phyloP scores from a whole-genome alignment of 2,888 invertebrate genomes.

The Alloplasta piceator region DNA sequence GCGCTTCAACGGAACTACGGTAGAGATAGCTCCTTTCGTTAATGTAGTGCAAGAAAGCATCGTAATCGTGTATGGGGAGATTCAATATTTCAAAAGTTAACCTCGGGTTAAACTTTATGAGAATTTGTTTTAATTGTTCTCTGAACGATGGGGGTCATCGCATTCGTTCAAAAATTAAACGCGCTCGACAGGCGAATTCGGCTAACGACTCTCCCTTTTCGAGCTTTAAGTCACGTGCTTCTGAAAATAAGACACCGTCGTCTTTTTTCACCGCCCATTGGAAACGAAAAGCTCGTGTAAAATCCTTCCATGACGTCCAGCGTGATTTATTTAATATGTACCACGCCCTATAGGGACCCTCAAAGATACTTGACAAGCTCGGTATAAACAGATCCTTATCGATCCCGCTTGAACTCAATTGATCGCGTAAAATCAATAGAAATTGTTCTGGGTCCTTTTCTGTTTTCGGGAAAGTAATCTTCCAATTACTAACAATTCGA shows the following conservation, averaged over 20 bases:
- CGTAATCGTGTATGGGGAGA: slow-evolving; percentile 18
- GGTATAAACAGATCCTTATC: slow-evolving; percentile 51
- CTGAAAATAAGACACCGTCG: slow-evolving; percentile 47
- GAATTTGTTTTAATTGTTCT: no score
- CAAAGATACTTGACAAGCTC: slow-evolving; percentile 56
- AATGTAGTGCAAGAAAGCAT: slow-evolving; percentile 5
- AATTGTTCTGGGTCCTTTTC: slow-evolving; percentile 61
- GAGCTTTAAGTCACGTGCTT: slow-evolving; percentile 42
- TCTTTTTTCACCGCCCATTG: slow-evolving; percentile 18
- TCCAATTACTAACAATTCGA: slow-evolving; percentile 54
- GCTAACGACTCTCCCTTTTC: slow-evolving; percentile 54
- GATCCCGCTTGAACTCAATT: slow-evolving; percentile 46
- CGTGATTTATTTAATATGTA: slow-evolving; percentile 51
- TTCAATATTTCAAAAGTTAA: slow-evolving; percentile 50
- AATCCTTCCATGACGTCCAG: slow-evolving; percentile 55
- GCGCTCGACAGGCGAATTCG: slow-evolving; percentile 53
- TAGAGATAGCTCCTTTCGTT: slow-evolving; percentile 9
- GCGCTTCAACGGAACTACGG: slow-evolving; percentile 17
- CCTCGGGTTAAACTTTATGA: no score
- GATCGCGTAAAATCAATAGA: slow-evolving; percentile 51
- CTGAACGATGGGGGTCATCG: slow-evolving; percentile 36
- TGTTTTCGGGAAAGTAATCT: slow-evolving; percentile 48
- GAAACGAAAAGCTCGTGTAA: slow-evolving; percentile 48
- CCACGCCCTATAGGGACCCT: slow-evolving; percentile 59
- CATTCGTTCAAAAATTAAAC: slow-evolving; percentile 40